Conservation (phyloP, 2,113 vertebrate genomes). For the Phyllostomus discolor region DNA sequence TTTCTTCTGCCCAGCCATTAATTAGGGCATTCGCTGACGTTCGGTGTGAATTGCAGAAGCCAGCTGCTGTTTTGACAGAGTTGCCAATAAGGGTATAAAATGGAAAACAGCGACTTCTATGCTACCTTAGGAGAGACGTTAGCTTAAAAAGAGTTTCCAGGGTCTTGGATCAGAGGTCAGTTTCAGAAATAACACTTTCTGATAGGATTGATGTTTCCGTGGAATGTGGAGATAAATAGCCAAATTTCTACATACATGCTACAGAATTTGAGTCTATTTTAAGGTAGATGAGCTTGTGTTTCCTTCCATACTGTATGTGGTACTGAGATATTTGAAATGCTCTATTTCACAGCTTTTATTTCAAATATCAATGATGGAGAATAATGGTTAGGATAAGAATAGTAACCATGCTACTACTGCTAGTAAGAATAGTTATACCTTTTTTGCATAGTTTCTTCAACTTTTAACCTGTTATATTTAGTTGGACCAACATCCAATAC, state of each 20-base stretch:
- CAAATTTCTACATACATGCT: neutral
- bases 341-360: neutral
- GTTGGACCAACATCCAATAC: neutral
- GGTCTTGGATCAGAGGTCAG: neutral
- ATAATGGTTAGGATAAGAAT: too few relatives aligned
- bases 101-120: neutral
- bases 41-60: neutral
- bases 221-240: neutral
- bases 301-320: neutral
- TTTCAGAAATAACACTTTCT: neutral
- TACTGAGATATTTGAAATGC: neutral
- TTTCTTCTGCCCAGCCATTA: neutral
- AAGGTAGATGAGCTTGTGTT: neutral
- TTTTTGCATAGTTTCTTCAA: neutral
- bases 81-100: neutral
- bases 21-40: neutral
- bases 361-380: neutral
- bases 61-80: neutral
- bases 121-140: neutral
- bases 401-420: too few relatives aligned
- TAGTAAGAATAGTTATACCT: neutral
- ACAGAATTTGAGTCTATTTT: neutral
- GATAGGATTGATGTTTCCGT: neutral
- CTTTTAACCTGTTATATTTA: neutral
- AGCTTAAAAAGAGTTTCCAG: neutral